Percentiles rank a stretch among this genome's conserved stretches.
phyloP scores from a whole-genome alignment of 2,888 invertebrate genomes.

The Polia nebulosa region DNA sequence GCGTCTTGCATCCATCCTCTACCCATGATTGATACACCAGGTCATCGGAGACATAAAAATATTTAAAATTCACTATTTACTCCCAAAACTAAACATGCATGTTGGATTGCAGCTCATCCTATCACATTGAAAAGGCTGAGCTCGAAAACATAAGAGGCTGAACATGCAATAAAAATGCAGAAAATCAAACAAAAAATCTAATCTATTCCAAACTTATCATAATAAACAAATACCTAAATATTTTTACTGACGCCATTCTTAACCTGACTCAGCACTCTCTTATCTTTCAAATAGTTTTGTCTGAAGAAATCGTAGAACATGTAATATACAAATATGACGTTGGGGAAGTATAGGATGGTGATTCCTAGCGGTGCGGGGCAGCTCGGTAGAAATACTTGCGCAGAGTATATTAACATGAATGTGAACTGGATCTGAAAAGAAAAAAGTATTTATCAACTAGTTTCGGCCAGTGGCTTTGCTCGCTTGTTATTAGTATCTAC shows the following conservation, averaged over 20 bases:
- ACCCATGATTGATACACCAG: no score
- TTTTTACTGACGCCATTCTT: conserved; percentile 57
- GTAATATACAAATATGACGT: conserved; percentile 92
- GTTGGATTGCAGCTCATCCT: no score
- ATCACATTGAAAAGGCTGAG: neutral
- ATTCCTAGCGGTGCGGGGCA: conserved; percentile 90
- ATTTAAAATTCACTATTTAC: neutral
- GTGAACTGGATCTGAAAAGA: conserved; percentile 92
- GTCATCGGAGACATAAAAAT: no score
- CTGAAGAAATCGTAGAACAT: conserved; percentile 94
- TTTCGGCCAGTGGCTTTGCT: no score
- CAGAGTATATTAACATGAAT: conserved; percentile 91
- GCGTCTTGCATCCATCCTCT: no score
- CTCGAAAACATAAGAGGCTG: neutral
- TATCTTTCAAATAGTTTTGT: conserved; percentile 85
- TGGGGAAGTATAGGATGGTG: conserved; percentile 90
- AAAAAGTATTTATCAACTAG: neutral
- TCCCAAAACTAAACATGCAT: neutral
- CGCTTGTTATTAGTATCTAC: no score
- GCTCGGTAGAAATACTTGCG: conserved; percentile 88
- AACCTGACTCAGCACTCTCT: conserved; percentile 44
- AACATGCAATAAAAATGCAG: neutral
- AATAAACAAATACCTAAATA: conserved; percentile 21
- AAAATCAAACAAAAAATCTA: neutral
- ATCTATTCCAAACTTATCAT: conserved; percentile 5